Percentiles rank a stretch among this genome's conserved stretches.
Evolutionary conservation across 2,113 vertebrate genomes (phyloP).

Genomic region (Zosterops hypoxanthus): DNA sequence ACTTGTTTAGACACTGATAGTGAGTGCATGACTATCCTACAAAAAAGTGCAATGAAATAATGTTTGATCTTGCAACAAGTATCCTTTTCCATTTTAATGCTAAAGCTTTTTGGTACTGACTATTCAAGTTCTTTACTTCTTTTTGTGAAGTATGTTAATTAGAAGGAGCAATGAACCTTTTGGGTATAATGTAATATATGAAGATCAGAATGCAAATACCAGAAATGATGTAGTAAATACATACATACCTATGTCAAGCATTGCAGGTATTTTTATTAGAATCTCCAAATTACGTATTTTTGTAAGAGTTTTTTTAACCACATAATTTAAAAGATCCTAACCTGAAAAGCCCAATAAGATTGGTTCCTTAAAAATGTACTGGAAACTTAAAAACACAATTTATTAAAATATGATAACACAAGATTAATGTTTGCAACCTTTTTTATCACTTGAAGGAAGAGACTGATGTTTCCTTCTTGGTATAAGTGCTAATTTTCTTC

Average conservation of each 20-base stretch:
- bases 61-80: neutral
- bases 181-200: conserved; percentile 5
- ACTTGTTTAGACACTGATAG: neutral
- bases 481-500: neutral
- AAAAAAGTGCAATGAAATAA: conserved; percentile 24
- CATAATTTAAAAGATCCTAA: conserved; percentile 13
- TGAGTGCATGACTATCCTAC: neutral
- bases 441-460: neutral
- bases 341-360: conserved; percentile 33
- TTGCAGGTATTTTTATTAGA: conserved; percentile 51
- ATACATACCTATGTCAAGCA: neutral
- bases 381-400: conserved; percentile 51
- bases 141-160: conserved; percentile 57
- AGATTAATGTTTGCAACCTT: conserved; percentile 20
- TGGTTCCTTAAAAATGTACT: conserved; percentile 47
- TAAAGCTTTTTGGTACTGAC: neutral
- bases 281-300: conserved; percentile 65
- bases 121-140: conserved; percentile 61
- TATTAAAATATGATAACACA: conserved; percentile 34
- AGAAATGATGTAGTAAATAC: conserved; percentile 34
- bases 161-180: neutral
- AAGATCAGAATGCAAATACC: conserved; percentile 39
- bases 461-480: neutral
- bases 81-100: conserved; percentile 31
- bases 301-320: conserved; percentile 35